phyloP scores from a whole-genome alignment of 1,140 invertebrate species.

The Chironomus striatipennis region DNA sequence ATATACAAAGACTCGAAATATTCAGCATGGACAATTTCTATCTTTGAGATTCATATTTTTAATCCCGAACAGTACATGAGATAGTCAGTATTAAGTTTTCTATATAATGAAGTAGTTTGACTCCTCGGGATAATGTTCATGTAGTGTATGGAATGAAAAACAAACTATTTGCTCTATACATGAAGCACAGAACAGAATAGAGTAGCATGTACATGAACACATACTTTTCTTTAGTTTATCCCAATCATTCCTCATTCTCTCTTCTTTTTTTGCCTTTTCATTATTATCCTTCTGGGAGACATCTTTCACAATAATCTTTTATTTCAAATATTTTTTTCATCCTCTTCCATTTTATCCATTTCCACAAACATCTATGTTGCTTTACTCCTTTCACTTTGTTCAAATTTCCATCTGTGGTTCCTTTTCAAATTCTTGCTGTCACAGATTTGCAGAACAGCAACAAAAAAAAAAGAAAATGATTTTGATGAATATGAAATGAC shows the following conservation, averaged over 20 bases:
- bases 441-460: neutral
- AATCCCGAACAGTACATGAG: too few species aligned
- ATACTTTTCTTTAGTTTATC: neutral
- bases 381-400: neutral
- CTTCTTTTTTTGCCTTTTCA: neutral
- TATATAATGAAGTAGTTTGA: too few species aligned
- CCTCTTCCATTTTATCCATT: neutral
- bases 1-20: neutral
- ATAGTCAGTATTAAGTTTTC: too few species aligned
- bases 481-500: neutral
- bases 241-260: too few species aligned
- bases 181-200: neutral
- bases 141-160: neutral
- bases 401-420: neutral
- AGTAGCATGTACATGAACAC: neutral
- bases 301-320: conserved; percentile 24
- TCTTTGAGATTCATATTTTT: too few species aligned
- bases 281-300: conserved; percentile 17
- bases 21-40: neutral
- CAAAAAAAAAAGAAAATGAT: too few species aligned
- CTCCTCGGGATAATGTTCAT: neutral
- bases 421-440: too few species aligned
- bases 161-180: neutral
- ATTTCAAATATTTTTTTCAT: neutral
- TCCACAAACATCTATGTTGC: neutral